These are phyloP conservation scores for Drosophila guanche DNA, from an alignment of 1,140 invertebrate genomes.

Conservation along the genomic window DNA sequence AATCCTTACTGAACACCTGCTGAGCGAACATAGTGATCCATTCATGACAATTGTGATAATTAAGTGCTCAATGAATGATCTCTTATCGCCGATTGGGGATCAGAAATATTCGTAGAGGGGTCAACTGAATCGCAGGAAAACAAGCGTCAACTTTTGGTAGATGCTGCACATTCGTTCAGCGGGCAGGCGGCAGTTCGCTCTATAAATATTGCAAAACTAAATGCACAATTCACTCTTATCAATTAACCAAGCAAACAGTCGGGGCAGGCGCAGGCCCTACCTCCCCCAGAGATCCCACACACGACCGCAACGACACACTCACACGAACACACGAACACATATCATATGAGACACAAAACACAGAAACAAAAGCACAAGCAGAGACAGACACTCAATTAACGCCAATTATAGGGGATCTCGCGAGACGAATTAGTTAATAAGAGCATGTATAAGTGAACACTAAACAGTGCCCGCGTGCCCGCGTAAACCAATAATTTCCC, in stretches of 20 bases:
- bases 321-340: constrained; percentile 13
- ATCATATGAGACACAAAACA: constrained; percentile 6
- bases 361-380: constrained; percentile 21
- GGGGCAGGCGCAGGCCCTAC: neutral
- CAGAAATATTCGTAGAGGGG: neutral
- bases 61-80: constrained; percentile 10
- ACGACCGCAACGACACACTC: constrained; percentile 15
- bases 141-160: constrained; percentile 12
- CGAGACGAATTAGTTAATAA: constrained; percentile 66
- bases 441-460: constrained; percentile 56
- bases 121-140: neutral
- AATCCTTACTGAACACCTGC: neutral
- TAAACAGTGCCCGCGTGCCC: constrained; percentile 28
- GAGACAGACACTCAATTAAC: constrained; percentile 65
- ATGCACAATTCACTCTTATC: constrained; percentile 61
- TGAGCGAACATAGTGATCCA: neutral
- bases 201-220: constrained; percentile 11
- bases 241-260: constrained; percentile 62
- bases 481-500: constrained; percentile 16
- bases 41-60: constrained; percentile 7
- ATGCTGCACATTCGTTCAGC: constrained; percentile 37
- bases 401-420: constrained; percentile 67
- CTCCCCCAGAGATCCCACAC: constrained; percentile 16
- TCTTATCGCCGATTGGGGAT: constrained; percentile 16
- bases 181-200: constrained; percentile 1